Evolutionary conservation across 2,888 invertebrate genomes (phyloP), one percentile per base, ranked within the genome.

Genomic region (Artemia sinica): DNA sequence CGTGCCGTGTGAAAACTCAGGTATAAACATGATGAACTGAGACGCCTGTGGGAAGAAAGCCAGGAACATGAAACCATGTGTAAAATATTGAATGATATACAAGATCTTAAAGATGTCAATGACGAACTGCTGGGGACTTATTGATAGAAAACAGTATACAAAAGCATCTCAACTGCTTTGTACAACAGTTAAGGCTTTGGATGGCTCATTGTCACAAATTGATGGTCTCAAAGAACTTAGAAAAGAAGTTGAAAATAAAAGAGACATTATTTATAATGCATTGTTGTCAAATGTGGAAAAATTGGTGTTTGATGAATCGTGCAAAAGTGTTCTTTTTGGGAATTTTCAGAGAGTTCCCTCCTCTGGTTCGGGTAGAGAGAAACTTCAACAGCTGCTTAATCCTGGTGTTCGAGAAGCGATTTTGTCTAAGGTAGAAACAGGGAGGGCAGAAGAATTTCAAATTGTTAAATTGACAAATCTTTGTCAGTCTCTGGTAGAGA

Each of bases 51-150:
- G 94, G 82, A 90, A 8, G 95, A 96, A 77, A 91, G 93, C 1
- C 84, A 96, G n/a, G 93, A 97, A 75, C 94, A 96, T 75, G 91
- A 92, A 76, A 88, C 93, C 76, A 89, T 92, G 70, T 78, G 94
- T 65, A 84, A 88, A 73, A 84, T 95, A 79, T 79, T 96, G 65
- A 89, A 93, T 74, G 89, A 68, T 75, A 89, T 88, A 72, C 88
- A 88, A 76, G 84, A 86, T 75, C 79, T 90, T 73, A 84, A 85
- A 72, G 85, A 86, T 77, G 86, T 89, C 70, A 86, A 87, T 66
- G 83, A 84, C 70, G 82, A 84, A 74, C 80, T 89, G n/a, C 71
- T 83, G 84, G 68, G 81, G 80, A 69, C 84, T 83, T 74, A 80
- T 88, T 72, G 78, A 82, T 10, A 84, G 84, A 72, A 90, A 90